phyloP scores from a whole-genome alignment of 2,113 vertebrate genomes.

The Syrmaticus mikado region DNA sequence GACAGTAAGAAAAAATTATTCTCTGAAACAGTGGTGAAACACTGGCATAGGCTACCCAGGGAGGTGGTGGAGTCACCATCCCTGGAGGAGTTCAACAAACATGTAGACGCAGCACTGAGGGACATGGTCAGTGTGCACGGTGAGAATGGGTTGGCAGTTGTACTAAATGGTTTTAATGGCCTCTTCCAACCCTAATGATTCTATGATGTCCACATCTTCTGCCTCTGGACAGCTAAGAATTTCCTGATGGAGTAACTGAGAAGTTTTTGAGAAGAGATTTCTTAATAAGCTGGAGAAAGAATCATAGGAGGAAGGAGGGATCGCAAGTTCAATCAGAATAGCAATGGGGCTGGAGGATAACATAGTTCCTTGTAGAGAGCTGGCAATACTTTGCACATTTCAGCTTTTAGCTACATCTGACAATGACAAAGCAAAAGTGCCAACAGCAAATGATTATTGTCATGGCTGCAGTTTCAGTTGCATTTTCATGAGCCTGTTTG shows the following conservation, averaged over 20 bases:
- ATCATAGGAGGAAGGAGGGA: neutral
- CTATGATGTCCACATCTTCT: neutral
- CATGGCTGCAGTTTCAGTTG: slow-evolving; percentile 21
- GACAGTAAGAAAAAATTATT: neutral
- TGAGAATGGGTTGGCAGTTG: neutral
- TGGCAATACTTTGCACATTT: slow-evolving; percentile 24
- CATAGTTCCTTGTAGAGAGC: neutral
- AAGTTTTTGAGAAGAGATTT: neutral
- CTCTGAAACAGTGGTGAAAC: neutral
- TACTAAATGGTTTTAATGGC: neutral
- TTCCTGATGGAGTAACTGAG: neutral
- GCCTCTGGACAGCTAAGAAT: neutral
- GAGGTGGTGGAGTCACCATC: neutral
- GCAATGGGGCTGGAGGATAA: neutral
- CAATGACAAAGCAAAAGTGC: slow-evolving; percentile 42
- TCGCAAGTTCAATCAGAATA: neutral
- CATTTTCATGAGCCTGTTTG: slow-evolving; percentile 43
- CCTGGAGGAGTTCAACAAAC: neutral
- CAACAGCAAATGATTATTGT: neutral
- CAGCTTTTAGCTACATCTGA: slow-evolving; percentile 39
- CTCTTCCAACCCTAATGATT: neutral
- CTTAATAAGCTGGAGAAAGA: neutral
- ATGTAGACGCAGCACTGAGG: neutral
- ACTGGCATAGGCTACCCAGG: neutral
- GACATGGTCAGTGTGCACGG: neutral